Percentiles rank a stretch among this genome's conserved stretches.
Evolutionary conservation across 2,888 invertebrate species (phyloP).

Genomic region (Nomada hirtipes): DNA sequence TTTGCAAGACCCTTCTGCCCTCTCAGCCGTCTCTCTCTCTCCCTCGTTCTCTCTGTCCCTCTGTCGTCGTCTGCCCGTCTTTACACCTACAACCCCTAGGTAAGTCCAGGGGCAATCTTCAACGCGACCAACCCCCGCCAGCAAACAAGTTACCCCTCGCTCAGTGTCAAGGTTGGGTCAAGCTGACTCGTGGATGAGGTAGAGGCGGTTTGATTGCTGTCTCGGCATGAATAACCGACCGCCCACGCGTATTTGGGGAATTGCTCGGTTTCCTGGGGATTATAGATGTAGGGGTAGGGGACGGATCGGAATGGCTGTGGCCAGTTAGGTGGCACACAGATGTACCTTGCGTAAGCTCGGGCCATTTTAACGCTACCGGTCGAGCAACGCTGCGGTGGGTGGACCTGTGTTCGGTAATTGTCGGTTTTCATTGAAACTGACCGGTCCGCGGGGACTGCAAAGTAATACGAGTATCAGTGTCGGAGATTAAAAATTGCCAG

Average conservation of each 20-base stretch:
- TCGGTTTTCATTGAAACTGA: constrained; percentile 30
- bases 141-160: constrained; percentile 66
- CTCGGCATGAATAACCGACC: constrained; percentile 38
- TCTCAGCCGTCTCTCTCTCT: no score
- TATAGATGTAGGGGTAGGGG: background rate
- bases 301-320: background rate
- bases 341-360: constrained; percentile 25
- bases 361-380: constrained; percentile 3
- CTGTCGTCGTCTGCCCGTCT: background rate
- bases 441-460: background rate
- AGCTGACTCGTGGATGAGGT: constrained; percentile 40
- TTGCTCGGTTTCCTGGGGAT: constrained; percentile 27
- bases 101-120: constrained; percentile 60
- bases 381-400: constrained; percentile 36
- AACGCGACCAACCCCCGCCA: constrained; percentile 53
- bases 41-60: background rate
- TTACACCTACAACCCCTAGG: constrained; percentile 33
- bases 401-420: constrained; percentile 18
- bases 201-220: constrained; percentile 51
- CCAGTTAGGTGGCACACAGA: constrained; percentile 14
- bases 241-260: constrained; percentile 24
- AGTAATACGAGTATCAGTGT: background rate
- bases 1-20: background rate
- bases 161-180: constrained; percentile 80
- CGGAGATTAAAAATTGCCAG: background rate